Base-by-base conservation (phyloP, 1,140 invertebrate genomes). In the Adelges cooleyi region DNA sequence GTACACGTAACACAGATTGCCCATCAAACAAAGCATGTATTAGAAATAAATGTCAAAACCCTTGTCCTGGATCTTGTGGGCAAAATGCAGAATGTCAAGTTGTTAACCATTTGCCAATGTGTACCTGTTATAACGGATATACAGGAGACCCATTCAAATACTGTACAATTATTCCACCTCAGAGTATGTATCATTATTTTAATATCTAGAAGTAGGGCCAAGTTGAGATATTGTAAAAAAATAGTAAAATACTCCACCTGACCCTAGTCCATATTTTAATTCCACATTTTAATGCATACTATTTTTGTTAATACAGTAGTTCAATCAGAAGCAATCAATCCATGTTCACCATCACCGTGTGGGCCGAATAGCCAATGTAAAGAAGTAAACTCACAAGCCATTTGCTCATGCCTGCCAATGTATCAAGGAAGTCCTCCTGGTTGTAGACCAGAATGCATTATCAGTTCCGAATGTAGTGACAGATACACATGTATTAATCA, bases 41-140 rank as follows among this genome's bases (percentile, higher is more conserved):
- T 54, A 77, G 80, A 69, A 80, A 81, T 68, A 85, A 84, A 72
- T 89, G 86, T 70, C 77, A 81, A 59, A 82, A 87, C 73, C 85
- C 86, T 13, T 89, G 86, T 71, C 81, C 82, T 3, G 85, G 85
- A 66, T 81, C 80, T 23, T 86, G 85, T 73, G 86, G 85, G 15
- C 77, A 77, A 65, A 88, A 88, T 74, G 84, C 86, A 6, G 75
- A 83, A 22, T 90, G 87, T 71, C 82, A 82, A 73, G 83, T 87
- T 2, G 78, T 83, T 8, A 84, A 87, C 72, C 85, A 89, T 72
- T 73, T 83, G 65, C 83, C 86, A 23, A 77, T 79, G 13, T 90
- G 87, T 73, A 80, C 78, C 25, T 91, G 88, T 69, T 71, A 80
- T 29, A 70, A 76, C 33, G 86, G 86, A 18, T 89, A 81, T 71